Evolutionary conservation across 35 echinoderm and acorn worm species (phyloP).

Genomic region (Holothuria glaberrima): DNA sequence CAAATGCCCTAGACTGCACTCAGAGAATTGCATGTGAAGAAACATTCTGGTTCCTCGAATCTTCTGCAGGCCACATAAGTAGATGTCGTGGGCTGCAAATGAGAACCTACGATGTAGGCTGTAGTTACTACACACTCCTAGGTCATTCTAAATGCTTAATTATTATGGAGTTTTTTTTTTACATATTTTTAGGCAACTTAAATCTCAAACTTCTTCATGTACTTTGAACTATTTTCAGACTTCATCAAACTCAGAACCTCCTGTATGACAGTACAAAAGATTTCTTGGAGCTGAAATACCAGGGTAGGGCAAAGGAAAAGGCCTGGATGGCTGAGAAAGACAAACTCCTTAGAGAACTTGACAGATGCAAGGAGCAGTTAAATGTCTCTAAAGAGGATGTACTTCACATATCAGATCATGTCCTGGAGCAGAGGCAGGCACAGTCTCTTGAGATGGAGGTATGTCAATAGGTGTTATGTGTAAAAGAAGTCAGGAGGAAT

Average conservation of each 20-base stretch:
- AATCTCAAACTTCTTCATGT: no score
- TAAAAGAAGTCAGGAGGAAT: no score
- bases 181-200: no score
- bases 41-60: no score
- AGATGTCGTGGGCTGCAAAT: no score
- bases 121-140: no score
- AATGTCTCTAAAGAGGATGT: constrained; percentile 94
- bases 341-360: constrained; percentile 79
- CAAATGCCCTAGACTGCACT: no score
- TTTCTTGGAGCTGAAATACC: constrained; percentile 91
- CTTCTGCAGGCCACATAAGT: no score
- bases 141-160: no score
- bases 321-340: constrained; percentile 98
- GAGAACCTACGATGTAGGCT: no score
- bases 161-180: no score
- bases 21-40: no score
- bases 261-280: constrained; percentile 96
- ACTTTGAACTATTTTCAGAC: constrained; percentile 46
- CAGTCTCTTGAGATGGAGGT: constrained; percentile 90
- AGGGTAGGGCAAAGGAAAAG: constrained; percentile 77
- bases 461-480: neutral
- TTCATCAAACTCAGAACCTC: constrained; percentile 90
- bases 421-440: constrained; percentile 74
- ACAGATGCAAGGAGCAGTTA: constrained; percentile 88
- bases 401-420: constrained; percentile 79